Base-by-base conservation (phyloP, 1,140 invertebrate genomes). In the Armadillidium nasatum region DNA sequence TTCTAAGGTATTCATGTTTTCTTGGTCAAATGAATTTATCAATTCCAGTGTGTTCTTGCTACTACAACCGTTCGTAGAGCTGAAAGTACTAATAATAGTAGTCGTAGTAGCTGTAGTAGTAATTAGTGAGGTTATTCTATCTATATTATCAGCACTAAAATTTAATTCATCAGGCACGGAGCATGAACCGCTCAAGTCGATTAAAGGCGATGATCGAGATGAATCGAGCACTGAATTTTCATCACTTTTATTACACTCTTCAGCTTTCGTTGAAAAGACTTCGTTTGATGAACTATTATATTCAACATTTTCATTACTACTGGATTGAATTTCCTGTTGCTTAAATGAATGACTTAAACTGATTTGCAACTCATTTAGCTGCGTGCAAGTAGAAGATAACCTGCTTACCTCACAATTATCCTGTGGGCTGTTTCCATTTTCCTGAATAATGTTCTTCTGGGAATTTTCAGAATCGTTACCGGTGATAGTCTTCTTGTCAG, bases 391-490 rank as follows among this genome's bases (percentile, higher is more conserved):
- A 60, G 50, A 60, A 60, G 50, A 60, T 19, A 60, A 13, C 19
- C 50, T 60, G 50, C 50, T 60, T 60, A 60, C 50, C 50, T 60
- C 50, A 7, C 11, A 60, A 60, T 60, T 60, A 13, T 60, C 50
- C 50, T 60, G 50, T 19, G 11, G 50, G 7, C 11, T 19, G 50
- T 60, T 60, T 60, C 50, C 50, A 60, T 60, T 60, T 60, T 60
- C 50, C 7, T 60, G 50, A 74, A 22, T 54, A 9, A 15, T 60
- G 33, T 75, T 71, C 44, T 50, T 73, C 45, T 76, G 74, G 66
- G 73, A 76, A 73, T 76, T 72, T 72, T 73, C 76, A 45, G 66
- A 45, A 60, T 44, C 44, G 44, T 73, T 67, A 75, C 44, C 67
- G 10, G 44, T 54, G 76, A 43, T 73, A 71, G 43, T 75, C 67